A percentile compares a stretch with the other conserved stretches of the same genome.
phyloP scores from a whole-genome alignment of 2,797 vertebrate species.

The Chaetodon trifasciatus region DNA sequence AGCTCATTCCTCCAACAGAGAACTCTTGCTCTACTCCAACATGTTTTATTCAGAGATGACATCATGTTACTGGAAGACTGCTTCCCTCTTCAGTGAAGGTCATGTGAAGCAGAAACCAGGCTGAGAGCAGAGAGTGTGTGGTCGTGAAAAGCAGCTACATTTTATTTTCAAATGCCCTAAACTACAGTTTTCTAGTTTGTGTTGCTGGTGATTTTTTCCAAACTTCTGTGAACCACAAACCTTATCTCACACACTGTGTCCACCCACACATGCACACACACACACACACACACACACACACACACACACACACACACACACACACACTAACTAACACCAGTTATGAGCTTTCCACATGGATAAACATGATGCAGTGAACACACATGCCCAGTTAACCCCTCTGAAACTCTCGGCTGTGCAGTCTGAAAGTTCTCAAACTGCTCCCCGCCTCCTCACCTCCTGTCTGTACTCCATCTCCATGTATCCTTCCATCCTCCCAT shows the following conservation, averaged over 20 bases:
- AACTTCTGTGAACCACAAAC: slow-evolving; percentile 77
- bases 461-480: slow-evolving; percentile 63
- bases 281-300: slow-evolving; percentile 49
- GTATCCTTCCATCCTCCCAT: slow-evolving; percentile 45
- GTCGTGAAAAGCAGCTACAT: slow-evolving; percentile 6
- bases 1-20: slow-evolving; percentile 69
- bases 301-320: slow-evolving; percentile 47
- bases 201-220: slow-evolving; percentile 75
- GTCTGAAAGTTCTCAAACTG: slow-evolving; percentile 71
- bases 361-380: slow-evolving; percentile 56
- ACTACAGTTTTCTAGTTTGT: slow-evolving; percentile 60
- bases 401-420: slow-evolving; percentile 69
- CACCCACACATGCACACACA: slow-evolving; percentile 63
- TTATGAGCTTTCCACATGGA: slow-evolving; percentile 67
- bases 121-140: slow-evolving; percentile 23
- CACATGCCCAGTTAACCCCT: slow-evolving; percentile 67
- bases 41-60: slow-evolving; percentile 83
- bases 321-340: slow-evolving; percentile 49
- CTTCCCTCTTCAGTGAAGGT: slow-evolving; percentile 60
- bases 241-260: slow-evolving; percentile 71
- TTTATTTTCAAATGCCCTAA: slow-evolving; percentile 41
- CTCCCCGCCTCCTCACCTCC: slow-evolving; percentile 77
- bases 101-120: slow-evolving; percentile 47
- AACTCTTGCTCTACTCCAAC: slow-evolving; percentile 48
- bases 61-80: slow-evolving; percentile 76